Conservation (phyloP, 2,888 invertebrate genomes). For the Drosophila phalerata region DNA sequence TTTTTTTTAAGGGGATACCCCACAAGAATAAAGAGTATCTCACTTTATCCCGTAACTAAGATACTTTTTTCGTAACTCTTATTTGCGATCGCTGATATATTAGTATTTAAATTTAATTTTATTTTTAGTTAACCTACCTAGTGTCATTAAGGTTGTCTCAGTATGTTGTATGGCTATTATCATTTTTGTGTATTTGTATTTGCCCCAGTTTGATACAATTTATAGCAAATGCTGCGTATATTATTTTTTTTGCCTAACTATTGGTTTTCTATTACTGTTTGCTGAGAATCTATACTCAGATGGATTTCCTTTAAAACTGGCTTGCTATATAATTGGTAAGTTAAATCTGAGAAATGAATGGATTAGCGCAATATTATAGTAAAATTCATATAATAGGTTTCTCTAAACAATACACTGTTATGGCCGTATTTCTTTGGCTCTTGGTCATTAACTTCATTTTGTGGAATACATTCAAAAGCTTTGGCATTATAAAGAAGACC, state of each 20-base stretch:
- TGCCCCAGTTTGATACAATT: neutral
- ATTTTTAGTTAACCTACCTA: slow-evolving; percentile 87
- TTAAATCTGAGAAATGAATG: no score
- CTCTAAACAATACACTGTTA: slow-evolving; percentile 88
- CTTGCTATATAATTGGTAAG: slow-evolving; percentile 10
- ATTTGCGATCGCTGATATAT: neutral
- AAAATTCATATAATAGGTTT: slow-evolving; percentile 47
- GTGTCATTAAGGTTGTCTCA: slow-evolving; percentile 85
- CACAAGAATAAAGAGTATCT: no score
- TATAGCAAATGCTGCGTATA: slow-evolving; percentile 12
- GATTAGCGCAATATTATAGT: no score
- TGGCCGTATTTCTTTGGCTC: slow-evolving; percentile 93
- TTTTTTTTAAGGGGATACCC: no score
- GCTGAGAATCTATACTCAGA: neutral
- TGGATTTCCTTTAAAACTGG: rapidly evolving
- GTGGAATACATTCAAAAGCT: slow-evolving; percentile 87
- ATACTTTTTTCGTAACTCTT: neutral
- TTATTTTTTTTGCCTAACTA: slow-evolving; percentile 17
- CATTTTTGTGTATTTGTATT: slow-evolving; percentile 81
- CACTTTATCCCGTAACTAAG: no score
- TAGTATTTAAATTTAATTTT: no score
- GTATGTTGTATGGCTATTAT: slow-evolving; percentile 90
- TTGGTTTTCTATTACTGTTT: slow-evolving; percentile 11
- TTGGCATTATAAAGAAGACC: neutral
- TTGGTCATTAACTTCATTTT: slow-evolving; percentile 94